A percentile compares a stretch with the other conserved stretches of the same genome.
Conservation (phyloP, 2,797 vertebrate species). For the Poecilia gillii region DNA sequence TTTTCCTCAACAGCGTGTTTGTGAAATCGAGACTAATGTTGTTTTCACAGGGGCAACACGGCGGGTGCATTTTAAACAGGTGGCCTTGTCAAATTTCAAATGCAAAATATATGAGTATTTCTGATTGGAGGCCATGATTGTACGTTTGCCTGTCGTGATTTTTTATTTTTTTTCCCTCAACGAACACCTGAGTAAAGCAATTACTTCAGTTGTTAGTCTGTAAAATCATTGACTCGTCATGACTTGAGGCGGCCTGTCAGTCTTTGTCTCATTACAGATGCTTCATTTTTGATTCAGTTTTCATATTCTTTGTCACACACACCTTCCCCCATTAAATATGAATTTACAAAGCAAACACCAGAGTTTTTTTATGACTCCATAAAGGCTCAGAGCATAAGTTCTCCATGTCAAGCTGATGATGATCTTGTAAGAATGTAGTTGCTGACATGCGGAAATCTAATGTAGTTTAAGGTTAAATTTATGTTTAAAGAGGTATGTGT, state of each 20-base stretch:
- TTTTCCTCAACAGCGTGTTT: not conserved
- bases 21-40: slow-evolving; percentile 3
- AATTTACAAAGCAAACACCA: slow-evolving; percentile 26
- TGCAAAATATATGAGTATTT: slow-evolving; percentile 15
- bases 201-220: slow-evolving; percentile 34
- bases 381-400: not conserved
- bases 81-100: slow-evolving; percentile 22
- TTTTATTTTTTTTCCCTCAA: slow-evolving; percentile 7
- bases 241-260: slow-evolving; percentile 41
- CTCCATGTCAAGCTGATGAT: not conserved
- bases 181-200: slow-evolving; percentile 8
- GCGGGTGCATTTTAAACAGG: slow-evolving; percentile 31
- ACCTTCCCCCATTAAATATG: slow-evolving; percentile 13
- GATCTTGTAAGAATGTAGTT: not conserved
- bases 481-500: too few species aligned
- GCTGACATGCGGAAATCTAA: not conserved
- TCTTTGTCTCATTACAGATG: slow-evolving; percentile 59
- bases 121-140: slow-evolving; percentile 29
- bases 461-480: not conserved
- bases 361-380: not conserved
- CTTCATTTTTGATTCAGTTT: slow-evolving; percentile 35
- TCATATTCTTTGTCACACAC: slow-evolving; percentile 28
- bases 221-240: slow-evolving; percentile 47
- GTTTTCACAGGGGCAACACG: slow-evolving; percentile 13
- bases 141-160: slow-evolving; percentile 34